Percentiles rank a stretch among this genome's conserved stretches.
Evolutionary conservation across 2,888 invertebrate species (phyloP).

Genomic region (Lithophane socia): DNA sequence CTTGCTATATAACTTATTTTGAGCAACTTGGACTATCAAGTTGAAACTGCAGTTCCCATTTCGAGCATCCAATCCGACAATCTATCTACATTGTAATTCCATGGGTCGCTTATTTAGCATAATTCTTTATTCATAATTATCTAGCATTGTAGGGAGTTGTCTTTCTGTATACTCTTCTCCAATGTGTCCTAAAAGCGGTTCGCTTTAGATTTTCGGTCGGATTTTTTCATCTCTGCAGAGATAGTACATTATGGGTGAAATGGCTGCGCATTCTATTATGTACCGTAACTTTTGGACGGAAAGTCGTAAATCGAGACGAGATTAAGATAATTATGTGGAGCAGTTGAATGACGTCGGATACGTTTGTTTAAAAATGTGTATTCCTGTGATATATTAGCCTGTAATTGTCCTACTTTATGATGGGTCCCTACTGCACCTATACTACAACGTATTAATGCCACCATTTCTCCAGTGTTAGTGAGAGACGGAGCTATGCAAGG

Average conservation of each 20-base stretch:
- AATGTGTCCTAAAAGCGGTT: slow-evolving; percentile 16
- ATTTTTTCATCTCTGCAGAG: slow-evolving; percentile 59
- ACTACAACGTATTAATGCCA: no score
- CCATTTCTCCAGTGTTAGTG: no score
- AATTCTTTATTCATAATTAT: background rate
- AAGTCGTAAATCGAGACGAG: slow-evolving; percentile 46
- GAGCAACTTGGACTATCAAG: background rate
- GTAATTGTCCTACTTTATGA: background rate
- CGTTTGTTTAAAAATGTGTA: background rate
- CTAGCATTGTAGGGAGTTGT: background rate
- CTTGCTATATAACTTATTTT: background rate
- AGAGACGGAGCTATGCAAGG: no score
- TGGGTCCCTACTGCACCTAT: no score
- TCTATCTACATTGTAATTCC: background rate
- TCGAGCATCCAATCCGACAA: background rate
- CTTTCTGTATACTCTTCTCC: background rate
- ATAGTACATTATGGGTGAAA: slow-evolving; percentile 58
- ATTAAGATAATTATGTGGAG: slow-evolving; percentile 24
- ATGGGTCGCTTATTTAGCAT: background rate
- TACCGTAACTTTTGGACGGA: slow-evolving; percentile 62
- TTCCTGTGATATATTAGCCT: background rate
- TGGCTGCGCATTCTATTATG: slow-evolving; percentile 30
- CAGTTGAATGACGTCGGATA: slow-evolving; percentile 12
- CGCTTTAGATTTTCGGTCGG: slow-evolving; percentile 55
- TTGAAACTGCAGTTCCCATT: background rate